A percentile compares a stretch with the other conserved stretches of the same genome.
phyloP scores from a whole-genome alignment of 2,113 vertebrate species.

The Silurus meridionalis region DNA sequence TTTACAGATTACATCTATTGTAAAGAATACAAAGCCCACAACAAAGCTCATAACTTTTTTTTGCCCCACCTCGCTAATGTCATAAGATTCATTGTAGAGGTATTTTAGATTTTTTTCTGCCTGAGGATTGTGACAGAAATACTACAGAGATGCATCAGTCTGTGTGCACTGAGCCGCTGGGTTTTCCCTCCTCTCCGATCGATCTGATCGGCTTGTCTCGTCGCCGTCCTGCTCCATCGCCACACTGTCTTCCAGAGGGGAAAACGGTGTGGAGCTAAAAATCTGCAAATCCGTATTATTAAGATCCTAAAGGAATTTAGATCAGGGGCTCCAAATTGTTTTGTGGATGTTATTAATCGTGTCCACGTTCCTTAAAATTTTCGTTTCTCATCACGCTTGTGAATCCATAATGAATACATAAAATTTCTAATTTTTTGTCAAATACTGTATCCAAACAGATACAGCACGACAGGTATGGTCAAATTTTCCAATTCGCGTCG shows the following conservation, averaged over 20 bases:
- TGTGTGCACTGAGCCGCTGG: neutral
- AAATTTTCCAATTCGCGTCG: no score
- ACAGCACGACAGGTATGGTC: no score
- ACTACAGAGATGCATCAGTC: slow-evolving; percentile 15
- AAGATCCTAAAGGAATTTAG: neutral
- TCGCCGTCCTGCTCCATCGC: neutral
- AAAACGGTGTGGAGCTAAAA: neutral
- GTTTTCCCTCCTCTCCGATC: neutral
- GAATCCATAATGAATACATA: no score
- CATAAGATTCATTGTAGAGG: neutral
- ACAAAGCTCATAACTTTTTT: slow-evolving; percentile 5
- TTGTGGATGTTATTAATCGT: no score
- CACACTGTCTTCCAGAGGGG: neutral
- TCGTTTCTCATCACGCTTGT: no score
- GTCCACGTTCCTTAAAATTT: no score
- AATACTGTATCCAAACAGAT: no score
- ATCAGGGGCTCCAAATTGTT: no score
- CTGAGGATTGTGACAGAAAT: slow-evolving; percentile 11
- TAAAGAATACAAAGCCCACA: neutral
- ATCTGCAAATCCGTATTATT: no score
- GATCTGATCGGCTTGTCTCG: neutral
- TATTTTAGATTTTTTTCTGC: neutral
- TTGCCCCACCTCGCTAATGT: neutral
- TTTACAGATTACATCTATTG: slow-evolving; percentile 8
- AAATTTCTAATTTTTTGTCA: no score